Evolutionary conservation across 1,140 invertebrate genomes (phyloP).

Genomic region (Vanessa tameamea): DNA sequence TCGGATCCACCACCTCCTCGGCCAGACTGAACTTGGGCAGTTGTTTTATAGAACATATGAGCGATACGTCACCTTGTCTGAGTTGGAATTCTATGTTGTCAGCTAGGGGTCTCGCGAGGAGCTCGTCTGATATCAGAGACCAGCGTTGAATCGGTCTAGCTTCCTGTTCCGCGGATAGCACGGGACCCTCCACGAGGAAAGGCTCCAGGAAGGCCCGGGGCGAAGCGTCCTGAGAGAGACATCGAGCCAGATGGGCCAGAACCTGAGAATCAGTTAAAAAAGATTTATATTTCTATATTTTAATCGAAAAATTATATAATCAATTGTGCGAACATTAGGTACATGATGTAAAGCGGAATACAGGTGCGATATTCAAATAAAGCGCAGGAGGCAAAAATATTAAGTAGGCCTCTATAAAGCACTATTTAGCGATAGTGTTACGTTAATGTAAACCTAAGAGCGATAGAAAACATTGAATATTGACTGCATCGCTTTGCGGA

Average conservation of each 20-base stretch:
- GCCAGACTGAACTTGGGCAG: constrained; percentile 96
- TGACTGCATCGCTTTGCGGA: no score
- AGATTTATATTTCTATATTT: neutral
- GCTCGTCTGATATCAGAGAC: constrained; percentile 95
- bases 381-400: no score
- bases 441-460: no score
- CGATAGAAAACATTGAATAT: no score
- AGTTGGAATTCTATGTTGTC: constrained; percentile 94
- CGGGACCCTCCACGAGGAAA: constrained; percentile 89
- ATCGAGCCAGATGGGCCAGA: constrained; percentile 90
- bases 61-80: constrained; percentile 94
- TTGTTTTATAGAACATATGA: constrained; percentile 91
- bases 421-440: no score
- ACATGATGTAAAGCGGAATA: no score
- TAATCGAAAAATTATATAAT: no score
- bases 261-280: constrained; percentile 50
- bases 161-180: constrained; percentile 90
- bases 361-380: no score
- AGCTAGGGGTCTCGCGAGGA: constrained; percentile 91
- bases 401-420: no score
- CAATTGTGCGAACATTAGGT: no score
- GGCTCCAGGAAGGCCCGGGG: constrained; percentile 96
- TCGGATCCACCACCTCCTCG: constrained; percentile 97
- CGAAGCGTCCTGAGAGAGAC: constrained; percentile 95
- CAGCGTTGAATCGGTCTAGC: constrained; percentile 90